These are phyloP conservation scores for Listronotus bonariensis DNA, from an alignment of 1,140 invertebrate species.

Conservation along the genomic window DNA sequence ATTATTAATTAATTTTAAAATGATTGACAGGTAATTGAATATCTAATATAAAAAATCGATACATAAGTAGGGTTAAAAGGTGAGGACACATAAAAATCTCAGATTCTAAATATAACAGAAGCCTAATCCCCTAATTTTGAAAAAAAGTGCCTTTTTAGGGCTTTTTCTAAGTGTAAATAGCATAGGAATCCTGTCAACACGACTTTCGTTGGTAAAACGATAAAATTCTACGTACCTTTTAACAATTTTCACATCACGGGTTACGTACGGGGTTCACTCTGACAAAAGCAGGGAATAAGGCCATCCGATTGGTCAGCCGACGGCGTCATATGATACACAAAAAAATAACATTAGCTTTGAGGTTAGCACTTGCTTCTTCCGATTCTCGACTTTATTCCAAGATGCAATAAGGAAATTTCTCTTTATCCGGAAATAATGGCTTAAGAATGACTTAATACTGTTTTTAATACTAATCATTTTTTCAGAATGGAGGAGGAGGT, in stretches of 20 bases:
- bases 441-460: conserved; percentile 34
- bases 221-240: conserved; percentile 58
- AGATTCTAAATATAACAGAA: conserved; percentile 15
- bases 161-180: conserved; percentile 37
- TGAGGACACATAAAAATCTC: conserved; percentile 42
- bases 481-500: conserved; percentile 20
- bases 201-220: conserved; percentile 56
- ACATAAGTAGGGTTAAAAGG: conserved; percentile 55
- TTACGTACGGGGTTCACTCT: conserved; percentile 53
- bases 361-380: conserved; percentile 41
- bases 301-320: conserved; percentile 49
- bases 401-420: conserved; percentile 6
- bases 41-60: conserved; percentile 51
- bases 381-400: conserved; percentile 36
- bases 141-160: conserved; percentile 39
- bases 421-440: conserved; percentile 20
- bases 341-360: conserved; percentile 54
- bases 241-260: conserved; percentile 55
- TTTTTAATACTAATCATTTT: conserved; percentile 35
- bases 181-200: conserved; percentile 43
- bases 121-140: conserved; percentile 15
- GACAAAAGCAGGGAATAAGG: conserved; percentile 51
- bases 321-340: conserved; percentile 56
- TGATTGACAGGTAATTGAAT: conserved; percentile 41
- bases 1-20: conserved; percentile 28